Conservation (phyloP, 2,797 vertebrate species). For the Leptatherina wallacei region DNA sequence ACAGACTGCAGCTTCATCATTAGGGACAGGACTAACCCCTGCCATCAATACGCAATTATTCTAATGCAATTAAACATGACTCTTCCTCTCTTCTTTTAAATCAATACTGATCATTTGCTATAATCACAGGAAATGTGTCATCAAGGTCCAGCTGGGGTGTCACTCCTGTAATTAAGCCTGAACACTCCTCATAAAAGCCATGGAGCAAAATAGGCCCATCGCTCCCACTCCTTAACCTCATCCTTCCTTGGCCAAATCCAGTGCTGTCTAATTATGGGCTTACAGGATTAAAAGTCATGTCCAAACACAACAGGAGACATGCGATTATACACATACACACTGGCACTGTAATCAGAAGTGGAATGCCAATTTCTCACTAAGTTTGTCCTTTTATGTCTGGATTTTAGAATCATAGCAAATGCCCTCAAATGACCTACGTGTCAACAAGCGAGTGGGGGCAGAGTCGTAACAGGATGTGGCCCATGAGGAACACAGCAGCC, state of each 20-base stretch:
- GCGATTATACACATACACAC: constrained; percentile 11
- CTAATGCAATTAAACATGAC: constrained; percentile 77
- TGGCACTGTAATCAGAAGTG: constrained; percentile 40
- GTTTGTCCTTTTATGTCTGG: constrained; percentile 56
- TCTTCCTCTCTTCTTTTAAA: constrained; percentile 48
- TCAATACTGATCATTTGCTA: constrained; percentile 73
- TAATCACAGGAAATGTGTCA: constrained; percentile 76
- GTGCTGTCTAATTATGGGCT: constrained; percentile 69
- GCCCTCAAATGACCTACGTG: constrained; percentile 72
- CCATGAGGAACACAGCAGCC: constrained; percentile 46
- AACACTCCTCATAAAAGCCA: constrained; percentile 41
- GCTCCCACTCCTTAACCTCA: constrained; percentile 73
- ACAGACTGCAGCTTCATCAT: constrained; percentile 41
- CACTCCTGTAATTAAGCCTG: constrained; percentile 66
- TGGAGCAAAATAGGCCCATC: constrained; percentile 44
- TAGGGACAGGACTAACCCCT: constrained; percentile 39
- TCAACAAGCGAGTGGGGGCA: constrained; percentile 73
- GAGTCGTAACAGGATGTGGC: constrained; percentile 76
- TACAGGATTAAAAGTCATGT: constrained; percentile 59
- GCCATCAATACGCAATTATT: constrained; percentile 76
- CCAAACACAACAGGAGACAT: constrained; percentile 58
- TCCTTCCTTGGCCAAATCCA: constrained; percentile 64
- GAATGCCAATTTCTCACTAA: constrained; percentile 34
- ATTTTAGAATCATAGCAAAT: constrained; percentile 57
- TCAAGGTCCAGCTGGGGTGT: constrained; percentile 59